These are phyloP conservation scores for Novumbra hubbsi DNA, from an alignment of 2,797 vertebrate species.

Conservation along the genomic window DNA sequence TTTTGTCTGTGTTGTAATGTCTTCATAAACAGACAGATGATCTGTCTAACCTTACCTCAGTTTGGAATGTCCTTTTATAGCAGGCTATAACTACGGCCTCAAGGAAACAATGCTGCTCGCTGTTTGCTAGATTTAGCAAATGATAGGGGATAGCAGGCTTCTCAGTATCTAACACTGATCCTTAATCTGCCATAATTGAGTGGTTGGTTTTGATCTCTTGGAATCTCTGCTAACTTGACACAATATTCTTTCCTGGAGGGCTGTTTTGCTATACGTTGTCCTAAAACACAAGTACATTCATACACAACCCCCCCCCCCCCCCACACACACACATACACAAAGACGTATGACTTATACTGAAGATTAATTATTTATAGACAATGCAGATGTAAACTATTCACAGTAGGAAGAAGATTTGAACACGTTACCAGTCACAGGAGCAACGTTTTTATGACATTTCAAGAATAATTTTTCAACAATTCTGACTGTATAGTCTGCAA, in stretches of 20 bases:
- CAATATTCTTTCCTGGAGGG: background rate
- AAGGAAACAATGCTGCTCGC: conserved; percentile 48
- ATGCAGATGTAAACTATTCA: background rate
- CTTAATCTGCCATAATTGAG: conserved; percentile 4
- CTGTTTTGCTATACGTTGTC: background rate
- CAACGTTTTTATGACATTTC: conserved; percentile 32
- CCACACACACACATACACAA: background rate
- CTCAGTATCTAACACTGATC: background rate
- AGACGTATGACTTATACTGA: conserved; percentile 1
- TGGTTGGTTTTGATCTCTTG: conserved; percentile 2
- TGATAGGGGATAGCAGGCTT: background rate
- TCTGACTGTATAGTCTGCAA: conserved; percentile 21
- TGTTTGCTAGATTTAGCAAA: conserved; percentile 25
- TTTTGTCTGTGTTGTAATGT: conserved; percentile 28
- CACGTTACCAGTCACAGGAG: conserved; percentile 16
- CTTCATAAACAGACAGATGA: conserved; percentile 30
- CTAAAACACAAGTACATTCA: background rate
- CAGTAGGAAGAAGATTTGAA: background rate
- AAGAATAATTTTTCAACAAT: conserved; percentile 7
- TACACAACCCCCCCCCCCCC: background rate
- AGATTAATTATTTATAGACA: conserved; percentile 6
- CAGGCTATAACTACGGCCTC: conserved; percentile 55
- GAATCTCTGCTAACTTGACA: background rate
- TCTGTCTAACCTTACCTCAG: conserved; percentile 61
- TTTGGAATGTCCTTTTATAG: conserved; percentile 69